A percentile compares a stretch with the other conserved stretches of the same genome.
Evolutionary conservation across 2,113 vertebrate species (phyloP).

Genomic region (Malurus melanocephalus): DNA sequence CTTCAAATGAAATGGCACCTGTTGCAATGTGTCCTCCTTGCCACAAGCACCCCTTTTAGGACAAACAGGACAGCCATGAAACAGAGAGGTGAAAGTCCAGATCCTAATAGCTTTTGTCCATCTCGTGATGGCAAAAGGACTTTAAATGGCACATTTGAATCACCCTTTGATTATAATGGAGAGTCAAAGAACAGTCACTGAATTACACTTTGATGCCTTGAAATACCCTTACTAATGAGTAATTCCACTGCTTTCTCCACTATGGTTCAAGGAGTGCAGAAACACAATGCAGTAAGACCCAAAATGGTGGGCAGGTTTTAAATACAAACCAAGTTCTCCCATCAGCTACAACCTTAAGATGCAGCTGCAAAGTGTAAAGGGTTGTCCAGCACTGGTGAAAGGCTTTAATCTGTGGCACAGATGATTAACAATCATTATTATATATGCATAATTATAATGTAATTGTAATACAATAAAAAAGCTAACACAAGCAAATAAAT

Average conservation of each 20-base stretch:
- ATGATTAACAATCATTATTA: background rate
- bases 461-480: background rate
- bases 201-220: background rate
- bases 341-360: background rate
- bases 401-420: background rate
- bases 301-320: background rate
- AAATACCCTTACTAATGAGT: background rate
- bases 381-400: background rate
- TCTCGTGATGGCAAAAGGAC: background rate
- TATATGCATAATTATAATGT: background rate
- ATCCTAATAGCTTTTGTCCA: background rate
- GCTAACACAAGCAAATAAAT: background rate
- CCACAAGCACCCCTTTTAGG: fast-evolving
- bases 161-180: background rate
- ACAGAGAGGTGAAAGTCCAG: background rate
- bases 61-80: background rate
- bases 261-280: background rate
- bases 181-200: background rate
- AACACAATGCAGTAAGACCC: background rate
- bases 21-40: background rate
- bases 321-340: background rate
- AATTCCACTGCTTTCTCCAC: background rate
- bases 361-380: background rate
- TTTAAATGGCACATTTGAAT: background rate
- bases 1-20: background rate